phyloP scores from a whole-genome alignment of 1,140 invertebrate genomes.

The Lepidurus arcticus region DNA sequence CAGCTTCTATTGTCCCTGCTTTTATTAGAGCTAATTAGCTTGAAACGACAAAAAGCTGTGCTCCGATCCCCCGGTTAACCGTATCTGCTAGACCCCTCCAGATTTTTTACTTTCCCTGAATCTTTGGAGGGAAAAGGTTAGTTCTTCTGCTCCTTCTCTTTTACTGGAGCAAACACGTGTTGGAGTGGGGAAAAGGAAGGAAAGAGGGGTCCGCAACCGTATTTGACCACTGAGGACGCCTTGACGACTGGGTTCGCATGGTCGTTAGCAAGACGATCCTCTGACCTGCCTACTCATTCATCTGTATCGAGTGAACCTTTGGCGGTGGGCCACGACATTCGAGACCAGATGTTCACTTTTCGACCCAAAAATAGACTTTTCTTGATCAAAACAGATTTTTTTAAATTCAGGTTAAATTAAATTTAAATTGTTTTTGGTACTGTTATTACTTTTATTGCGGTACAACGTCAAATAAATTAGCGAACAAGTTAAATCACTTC shows the following conservation, averaged over 20 bases:
- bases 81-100: not conserved
- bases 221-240: slow-evolving; percentile 8
- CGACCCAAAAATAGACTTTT: too few species aligned
- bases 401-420: too few species aligned
- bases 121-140: not conserved
- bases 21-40: not conserved
- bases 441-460: not conserved
- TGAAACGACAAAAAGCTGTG: not conserved
- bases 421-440: not conserved
- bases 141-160: not conserved
- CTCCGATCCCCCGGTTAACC: not conserved
- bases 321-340: not conserved
- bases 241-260: slow-evolving; percentile 14
- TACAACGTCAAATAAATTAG: slow-evolving; percentile 15
- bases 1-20: not conserved
- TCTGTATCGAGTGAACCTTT: slow-evolving; percentile 11
- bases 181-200: not conserved
- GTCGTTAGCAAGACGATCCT: slow-evolving; percentile 11
- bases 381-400: too few species aligned
- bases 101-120: not conserved
- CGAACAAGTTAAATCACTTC: not conserved
- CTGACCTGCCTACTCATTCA: slow-evolving; percentile 18
- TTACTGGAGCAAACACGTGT: not conserved
- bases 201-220: not conserved
- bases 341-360: not conserved